Conservation (phyloP, 2,888 invertebrate genomes). For the Morpho deidamia region DNA sequence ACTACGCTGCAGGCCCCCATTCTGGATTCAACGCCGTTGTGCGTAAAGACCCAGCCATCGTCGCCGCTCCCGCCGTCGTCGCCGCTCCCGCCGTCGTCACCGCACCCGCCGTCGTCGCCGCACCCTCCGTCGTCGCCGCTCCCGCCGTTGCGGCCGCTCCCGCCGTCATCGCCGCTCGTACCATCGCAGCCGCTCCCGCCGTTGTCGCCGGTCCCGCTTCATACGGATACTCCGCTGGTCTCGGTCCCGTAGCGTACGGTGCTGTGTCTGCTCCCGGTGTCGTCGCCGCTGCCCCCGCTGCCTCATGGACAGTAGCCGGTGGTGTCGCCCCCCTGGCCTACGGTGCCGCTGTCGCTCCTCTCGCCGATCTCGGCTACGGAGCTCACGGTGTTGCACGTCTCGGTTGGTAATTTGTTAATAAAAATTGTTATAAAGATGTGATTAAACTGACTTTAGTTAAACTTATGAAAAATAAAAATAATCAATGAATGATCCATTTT, state of each 20-base stretch:
- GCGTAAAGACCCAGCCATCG: conserved; percentile 25
- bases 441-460: too few relatives aligned
- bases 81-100: too few relatives aligned
- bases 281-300: conserved; percentile 16
- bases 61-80: too few relatives aligned
- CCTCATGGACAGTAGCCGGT: conserved; percentile 8
- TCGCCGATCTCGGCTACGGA: conserved; percentile 17
- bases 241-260: conserved; percentile 2
- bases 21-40: conserved; percentile 76
- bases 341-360: conserved; percentile 21
- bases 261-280: conserved; percentile 5
- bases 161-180: conserved; percentile 14
- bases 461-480: too few relatives aligned
- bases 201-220: conserved; percentile 4
- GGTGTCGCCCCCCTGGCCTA: conserved; percentile 27
- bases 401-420: too few relatives aligned
- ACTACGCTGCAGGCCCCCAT: conserved; percentile 70
- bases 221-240: too few relatives aligned
- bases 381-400: conserved; percentile 33
- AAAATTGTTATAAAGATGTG: too few relatives aligned
- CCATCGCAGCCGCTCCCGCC: conserved; percentile 2
- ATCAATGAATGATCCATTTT: too few relatives aligned
- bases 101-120: too few relatives aligned
- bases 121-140: conserved; percentile 5
- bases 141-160: conserved; percentile 10